These are phyloP conservation scores for Odontophorus gujanensis DNA, from an alignment of 2,113 vertebrate genomes.

Conservation along the genomic window DNA sequence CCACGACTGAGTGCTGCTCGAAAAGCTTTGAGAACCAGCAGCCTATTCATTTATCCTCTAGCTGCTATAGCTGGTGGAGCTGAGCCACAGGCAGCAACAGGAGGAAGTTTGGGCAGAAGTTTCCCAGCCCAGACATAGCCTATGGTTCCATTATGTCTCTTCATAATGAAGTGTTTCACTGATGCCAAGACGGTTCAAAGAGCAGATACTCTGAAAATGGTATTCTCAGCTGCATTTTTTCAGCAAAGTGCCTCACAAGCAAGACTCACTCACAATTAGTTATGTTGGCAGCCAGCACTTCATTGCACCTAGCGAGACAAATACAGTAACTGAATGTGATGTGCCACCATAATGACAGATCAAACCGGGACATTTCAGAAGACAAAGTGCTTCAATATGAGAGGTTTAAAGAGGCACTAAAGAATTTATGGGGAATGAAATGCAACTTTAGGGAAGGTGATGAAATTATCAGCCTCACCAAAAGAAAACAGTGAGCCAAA, in stretches of 20 bases:
- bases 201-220: neutral
- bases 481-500: neutral
- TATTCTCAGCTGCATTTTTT: neutral
- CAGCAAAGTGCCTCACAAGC: neutral
- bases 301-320: constrained; percentile 25
- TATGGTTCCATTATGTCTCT: neutral
- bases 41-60: neutral
- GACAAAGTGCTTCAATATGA: neutral
- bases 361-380: constrained; percentile 31
- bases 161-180: constrained; percentile 2
- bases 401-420: constrained; percentile 37
- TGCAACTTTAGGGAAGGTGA: neutral
- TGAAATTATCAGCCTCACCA: constrained; percentile 42
- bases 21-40: neutral
- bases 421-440: constrained; percentile 60
- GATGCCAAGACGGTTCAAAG: constrained; percentile 37
- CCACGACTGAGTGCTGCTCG: neutral
- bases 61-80: neutral
- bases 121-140: neutral
- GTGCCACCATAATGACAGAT: neutral
- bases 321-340: constrained; percentile 54
- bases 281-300: constrained; percentile 29
- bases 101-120: neutral
- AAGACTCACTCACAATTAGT: constrained; percentile 25
- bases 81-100: neutral